Percentiles rank a stretch among this genome's conserved stretches.
Conservation (phyloP, 2,797 vertebrate genomes). For the Amblyraja radiata region DNA sequence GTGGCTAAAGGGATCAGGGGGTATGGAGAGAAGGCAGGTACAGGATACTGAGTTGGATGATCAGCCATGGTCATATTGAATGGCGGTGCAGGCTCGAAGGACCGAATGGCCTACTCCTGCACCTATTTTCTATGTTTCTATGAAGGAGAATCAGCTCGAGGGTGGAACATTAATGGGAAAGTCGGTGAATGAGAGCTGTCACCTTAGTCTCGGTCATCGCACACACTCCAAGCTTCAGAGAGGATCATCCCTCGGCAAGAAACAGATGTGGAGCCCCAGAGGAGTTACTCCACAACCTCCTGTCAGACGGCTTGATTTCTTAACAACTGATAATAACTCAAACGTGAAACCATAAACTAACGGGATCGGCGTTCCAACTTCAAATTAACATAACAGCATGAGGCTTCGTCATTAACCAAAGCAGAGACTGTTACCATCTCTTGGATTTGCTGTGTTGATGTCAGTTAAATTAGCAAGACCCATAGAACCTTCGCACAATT, state of each 20-base stretch:
- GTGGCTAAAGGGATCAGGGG: too few species aligned
- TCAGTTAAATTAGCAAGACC: constrained; percentile 2
- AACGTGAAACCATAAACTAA: constrained; percentile 11
- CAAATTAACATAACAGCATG: neutral
- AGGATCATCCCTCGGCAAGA: neutral
- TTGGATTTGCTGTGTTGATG: neutral
- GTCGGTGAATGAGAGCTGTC: neutral
- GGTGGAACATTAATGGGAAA: too few species aligned
- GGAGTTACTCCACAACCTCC: neutral
- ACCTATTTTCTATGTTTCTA: too few species aligned
- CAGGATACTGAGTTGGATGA: too few species aligned
- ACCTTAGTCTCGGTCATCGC: neutral
- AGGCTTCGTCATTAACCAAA: neutral
- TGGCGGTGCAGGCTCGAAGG: too few species aligned
- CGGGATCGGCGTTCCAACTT: constrained; percentile 10
- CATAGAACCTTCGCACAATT: neutral
- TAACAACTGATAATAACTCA: neutral
- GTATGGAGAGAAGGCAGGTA: too few species aligned
- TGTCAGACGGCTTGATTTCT: neutral
- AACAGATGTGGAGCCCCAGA: neutral
- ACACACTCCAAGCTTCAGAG: neutral
- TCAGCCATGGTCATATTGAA: too few species aligned
- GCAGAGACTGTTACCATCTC: neutral
- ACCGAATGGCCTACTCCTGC: too few species aligned
- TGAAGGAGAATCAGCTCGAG: too few species aligned